A percentile compares a stretch with the other conserved stretches of the same genome.
Evolutionary conservation across 2,797 vertebrate species (phyloP).

Genomic region (Acanthurus leucopareius): DNA sequence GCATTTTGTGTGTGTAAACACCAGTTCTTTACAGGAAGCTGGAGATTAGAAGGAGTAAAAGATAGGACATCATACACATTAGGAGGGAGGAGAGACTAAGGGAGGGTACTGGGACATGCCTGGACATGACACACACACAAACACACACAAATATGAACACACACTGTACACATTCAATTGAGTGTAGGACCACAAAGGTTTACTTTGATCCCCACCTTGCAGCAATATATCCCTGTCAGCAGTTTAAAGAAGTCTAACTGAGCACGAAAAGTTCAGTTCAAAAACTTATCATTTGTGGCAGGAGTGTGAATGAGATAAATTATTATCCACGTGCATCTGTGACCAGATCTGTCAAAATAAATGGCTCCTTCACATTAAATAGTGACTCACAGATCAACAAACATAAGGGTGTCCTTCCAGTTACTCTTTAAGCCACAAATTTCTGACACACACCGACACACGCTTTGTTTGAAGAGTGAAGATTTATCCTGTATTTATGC

Average conservation of each 20-base stretch:
- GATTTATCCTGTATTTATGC: slow-evolving; percentile 17
- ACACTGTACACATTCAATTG: not conserved
- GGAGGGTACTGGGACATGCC: slow-evolving; percentile 64
- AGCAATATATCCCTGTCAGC: not conserved
- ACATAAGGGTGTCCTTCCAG: slow-evolving; percentile 16
- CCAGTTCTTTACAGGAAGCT: slow-evolving; percentile 61
- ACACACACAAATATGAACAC: slow-evolving; percentile 15
- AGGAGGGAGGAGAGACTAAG: slow-evolving; percentile 45
- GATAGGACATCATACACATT: slow-evolving; percentile 44
- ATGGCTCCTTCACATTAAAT: slow-evolving; percentile 18
- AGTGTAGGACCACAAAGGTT: not conserved
- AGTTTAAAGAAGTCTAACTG: slow-evolving; percentile 7
- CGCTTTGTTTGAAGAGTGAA: slow-evolving; percentile 36
- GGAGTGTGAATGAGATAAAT: not conserved
- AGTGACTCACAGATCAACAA: slow-evolving; percentile 42
- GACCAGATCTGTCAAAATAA: slow-evolving; percentile 7
- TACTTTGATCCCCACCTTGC: slow-evolving; percentile 23
- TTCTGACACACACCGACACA: slow-evolving; percentile 5
- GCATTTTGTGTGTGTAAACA: slow-evolving; percentile 63
- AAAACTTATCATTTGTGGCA: slow-evolving; percentile 3
- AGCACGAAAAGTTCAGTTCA: not conserved
- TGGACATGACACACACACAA: slow-evolving; percentile 63
- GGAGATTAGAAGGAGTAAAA: slow-evolving; percentile 56
- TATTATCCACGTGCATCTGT: not conserved
- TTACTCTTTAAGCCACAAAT: not conserved